phyloP scores from a whole-genome alignment of 2,113 vertebrate species.

The Acanthisitta chloris region DNA sequence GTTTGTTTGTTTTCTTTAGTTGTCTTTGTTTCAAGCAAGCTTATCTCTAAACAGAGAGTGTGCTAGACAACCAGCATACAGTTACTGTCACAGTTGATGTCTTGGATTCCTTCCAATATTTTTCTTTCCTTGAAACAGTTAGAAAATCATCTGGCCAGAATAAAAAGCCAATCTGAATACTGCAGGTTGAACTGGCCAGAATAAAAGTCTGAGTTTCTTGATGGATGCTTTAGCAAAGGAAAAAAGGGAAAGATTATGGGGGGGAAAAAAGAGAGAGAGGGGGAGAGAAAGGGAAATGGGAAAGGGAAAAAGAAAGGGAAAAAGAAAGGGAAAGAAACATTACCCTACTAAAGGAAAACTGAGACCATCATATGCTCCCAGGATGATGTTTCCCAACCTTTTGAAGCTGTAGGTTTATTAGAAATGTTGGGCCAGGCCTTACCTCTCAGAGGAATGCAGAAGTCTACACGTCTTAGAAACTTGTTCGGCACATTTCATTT shows the following conservation, averaged over 20 bases:
- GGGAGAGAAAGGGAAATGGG: rapidly evolving
- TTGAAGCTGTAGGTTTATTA: not conserved
- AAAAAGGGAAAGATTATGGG: too few relatives aligned
- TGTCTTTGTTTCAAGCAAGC: conserved; percentile 36
- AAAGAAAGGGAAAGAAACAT: not conserved
- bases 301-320: not conserved
- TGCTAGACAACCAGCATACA: not conserved
- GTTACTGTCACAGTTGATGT: not conserved
- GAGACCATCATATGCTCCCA: not conserved
- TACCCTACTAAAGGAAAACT: not conserved
- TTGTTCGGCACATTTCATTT: not conserved
- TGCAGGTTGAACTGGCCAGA: not conserved
- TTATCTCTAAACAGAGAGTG: not conserved
- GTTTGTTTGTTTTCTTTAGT: conserved; percentile 31
- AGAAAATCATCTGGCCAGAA: not conserved
- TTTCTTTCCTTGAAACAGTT: not conserved
- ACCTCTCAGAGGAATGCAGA: not conserved
- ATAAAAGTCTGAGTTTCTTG: not conserved
- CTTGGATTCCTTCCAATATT: not conserved
- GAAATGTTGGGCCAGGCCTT: not conserved
- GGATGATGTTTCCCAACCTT: not conserved
- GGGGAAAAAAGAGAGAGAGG: rapidly evolving
- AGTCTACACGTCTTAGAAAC: not conserved
- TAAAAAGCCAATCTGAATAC: not conserved
- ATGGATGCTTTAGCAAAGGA: not conserved